Evolutionary conservation across 2,888 invertebrate genomes (phyloP), one percentile per base, ranked within the genome.

Genomic region (Teleogryllus oceanicus): DNA sequence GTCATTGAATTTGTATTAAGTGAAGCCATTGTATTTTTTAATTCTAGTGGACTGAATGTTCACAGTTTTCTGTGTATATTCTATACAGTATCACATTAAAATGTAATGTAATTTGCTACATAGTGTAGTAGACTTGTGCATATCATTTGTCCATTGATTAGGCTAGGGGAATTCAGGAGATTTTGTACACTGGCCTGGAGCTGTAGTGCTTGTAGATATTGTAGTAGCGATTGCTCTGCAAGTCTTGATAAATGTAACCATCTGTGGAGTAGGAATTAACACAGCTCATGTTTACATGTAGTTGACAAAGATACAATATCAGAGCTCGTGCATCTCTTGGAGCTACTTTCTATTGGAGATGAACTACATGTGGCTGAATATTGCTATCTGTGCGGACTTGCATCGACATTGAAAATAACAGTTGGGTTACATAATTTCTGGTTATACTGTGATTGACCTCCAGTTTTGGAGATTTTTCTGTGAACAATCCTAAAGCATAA

Each of bases 1-100:
- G 62, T 62, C n/a, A 18, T 13, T 62, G 62, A 62, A 62, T 62
- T 62, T 62, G 62, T 62, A 62, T 62, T 62, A 62, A 62, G 13
- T 62, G 62, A 62, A 62, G 62, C 62, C 62, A 62, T 62, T 62
- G 62, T 62, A 62, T 62, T 62, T 62, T 62, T 62, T 62, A 37
- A 62, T 62, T n/a, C 16, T 62, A 62, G 16, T 62, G n/a, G 16
- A 62, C 62, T 4, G 11, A 62, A 37, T 18, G 62, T 18, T 18
- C 62, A 16, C n/a, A 8, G n/a, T 62, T 37, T 13, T 62, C 62
- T 62, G n/a, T 18, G 62, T 62, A 62, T 62, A 62, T 62, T 62
- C 62, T 62, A 62, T n/a, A 62, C 62, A 62, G 37, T 62, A n/a
- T 62, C n/a, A 62, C 37, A 62, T 62, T n/a, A 62, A 62, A 62